phyloP scores from a whole-genome alignment of 2,888 invertebrate genomes.

The Trisateles emortualis region DNA sequence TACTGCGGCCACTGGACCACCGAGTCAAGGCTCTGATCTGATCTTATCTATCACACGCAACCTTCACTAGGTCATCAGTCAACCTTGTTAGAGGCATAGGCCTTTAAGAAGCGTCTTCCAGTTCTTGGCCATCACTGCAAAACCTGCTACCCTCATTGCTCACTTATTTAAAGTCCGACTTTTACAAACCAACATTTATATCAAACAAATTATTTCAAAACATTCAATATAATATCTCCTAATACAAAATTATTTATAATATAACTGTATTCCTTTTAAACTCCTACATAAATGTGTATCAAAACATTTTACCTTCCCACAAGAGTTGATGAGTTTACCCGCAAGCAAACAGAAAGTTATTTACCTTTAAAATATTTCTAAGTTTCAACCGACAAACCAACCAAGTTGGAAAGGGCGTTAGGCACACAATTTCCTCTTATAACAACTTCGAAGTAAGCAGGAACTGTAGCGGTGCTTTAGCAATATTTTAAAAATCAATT shows the following conservation, averaged over 20 bases:
- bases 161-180: too few relatives aligned
- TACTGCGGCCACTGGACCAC: too few relatives aligned
- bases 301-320: not conserved
- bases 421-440: slow-evolving; percentile 36
- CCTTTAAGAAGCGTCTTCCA: too few relatives aligned
- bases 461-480: slow-evolving; percentile 30
- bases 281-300: not conserved
- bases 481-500: slow-evolving; percentile 54
- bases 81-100: too few relatives aligned
- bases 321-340: slow-evolving; percentile 10
- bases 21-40: too few relatives aligned
- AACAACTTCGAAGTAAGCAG: slow-evolving; percentile 37
- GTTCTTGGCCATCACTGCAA: too few relatives aligned
- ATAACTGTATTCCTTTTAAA: not conserved
- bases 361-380: slow-evolving; percentile 17
- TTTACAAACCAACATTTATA: too few relatives aligned
- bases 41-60: too few relatives aligned
- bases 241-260: not conserved
- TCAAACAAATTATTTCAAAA: too few relatives aligned
- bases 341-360: slow-evolving; percentile 10
- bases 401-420: slow-evolving; percentile 9
- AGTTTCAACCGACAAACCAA: slow-evolving; percentile 9
- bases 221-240: not conserved
- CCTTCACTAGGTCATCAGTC: too few relatives aligned
- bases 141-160: too few relatives aligned